These are phyloP conservation scores for Drosophila persimilis DNA, from an alignment of 1,140 invertebrate genomes.

Conservation along the genomic window DNA sequence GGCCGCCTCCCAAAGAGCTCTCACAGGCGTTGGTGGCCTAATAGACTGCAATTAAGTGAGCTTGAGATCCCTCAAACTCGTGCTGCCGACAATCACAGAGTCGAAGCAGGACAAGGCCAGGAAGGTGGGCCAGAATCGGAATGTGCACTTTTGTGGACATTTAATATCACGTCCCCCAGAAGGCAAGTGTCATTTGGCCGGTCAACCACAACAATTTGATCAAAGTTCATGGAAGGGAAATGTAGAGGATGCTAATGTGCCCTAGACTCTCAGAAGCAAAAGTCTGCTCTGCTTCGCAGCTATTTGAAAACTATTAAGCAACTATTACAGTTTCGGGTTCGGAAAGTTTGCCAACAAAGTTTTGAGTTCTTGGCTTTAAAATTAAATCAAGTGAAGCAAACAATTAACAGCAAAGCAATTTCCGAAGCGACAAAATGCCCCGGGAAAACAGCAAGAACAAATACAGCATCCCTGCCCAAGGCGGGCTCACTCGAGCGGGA, in stretches of 20 bases:
- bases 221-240: constrained; percentile 10
- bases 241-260: no score
- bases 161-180: constrained; percentile 27
- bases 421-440: constrained; percentile 70
- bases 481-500: constrained; percentile 42
- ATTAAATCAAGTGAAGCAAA: constrained; percentile 72
- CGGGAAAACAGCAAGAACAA: constrained; percentile 51
- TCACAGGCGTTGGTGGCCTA: constrained; percentile 75
- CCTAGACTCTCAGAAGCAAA: constrained; percentile 5
- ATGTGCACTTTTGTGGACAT: constrained; percentile 54
- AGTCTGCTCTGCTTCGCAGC: constrained; percentile 34
- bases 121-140: constrained; percentile 25
- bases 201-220: constrained; percentile 6
- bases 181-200: constrained; percentile 20
- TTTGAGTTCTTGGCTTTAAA: constrained; percentile 58
- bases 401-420: constrained; percentile 76
- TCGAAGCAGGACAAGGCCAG: constrained; percentile 37
- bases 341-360: constrained; percentile 45
- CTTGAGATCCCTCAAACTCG: constrained; percentile 39
- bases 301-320: constrained; percentile 58
- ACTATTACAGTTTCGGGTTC: constrained; percentile 54
- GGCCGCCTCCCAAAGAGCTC: constrained; percentile 61
- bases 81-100: constrained; percentile 50
- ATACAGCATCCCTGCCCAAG: constrained; percentile 39
- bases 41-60: constrained; percentile 79